Evolutionary conservation across 2,113 vertebrate species (phyloP), one percentile per base, ranked within the genome.

Genomic region (Catagonus wagneri): DNA sequence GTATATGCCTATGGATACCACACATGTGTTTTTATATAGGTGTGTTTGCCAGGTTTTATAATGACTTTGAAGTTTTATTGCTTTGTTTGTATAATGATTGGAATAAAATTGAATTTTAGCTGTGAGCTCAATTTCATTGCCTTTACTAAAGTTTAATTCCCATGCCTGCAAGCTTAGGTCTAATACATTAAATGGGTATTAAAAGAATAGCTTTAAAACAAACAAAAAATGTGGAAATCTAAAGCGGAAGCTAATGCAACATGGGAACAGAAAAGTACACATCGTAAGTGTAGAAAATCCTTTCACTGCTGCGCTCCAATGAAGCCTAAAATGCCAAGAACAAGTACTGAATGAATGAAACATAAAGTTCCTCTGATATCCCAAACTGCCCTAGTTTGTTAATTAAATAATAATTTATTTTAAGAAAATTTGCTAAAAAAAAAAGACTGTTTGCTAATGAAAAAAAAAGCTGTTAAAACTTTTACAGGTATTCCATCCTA

Each of bases 51-150:
- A 76, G 85, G 10, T 93, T 93, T 56, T 52, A 56, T 34, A 94
- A 32, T 96, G 58, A 92, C 60, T 69, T 93, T 7, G 7, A 80
- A 74, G 36, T 90, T 93, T 76, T 78, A 83, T 17, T 29, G 34
- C 58, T 86, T 22, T 94, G 80, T 76, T 71, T 94, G 9, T 50
- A 32, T 87, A 95, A 87, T 75, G 11, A 92, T 8, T 71, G 10
- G 29, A 92, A 63, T 69, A 72, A 95, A 96, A 97, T 91, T 94
- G 79, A 89, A 91, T 84, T 96, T 96, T 34, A 80, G 11, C 54
- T 63, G 23, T 86, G 56, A 61, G 50, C 14, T 93, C 66, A 76
- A 80, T 63, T 87, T n/a, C 17, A 52, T 61, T 79, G 65, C 76
- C 44, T 83, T 83, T 75, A 58, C 27, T 93, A 56, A 93, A 71